Conservation (phyloP, 2,888 invertebrate species). For the Hypomecis atomaria region DNA sequence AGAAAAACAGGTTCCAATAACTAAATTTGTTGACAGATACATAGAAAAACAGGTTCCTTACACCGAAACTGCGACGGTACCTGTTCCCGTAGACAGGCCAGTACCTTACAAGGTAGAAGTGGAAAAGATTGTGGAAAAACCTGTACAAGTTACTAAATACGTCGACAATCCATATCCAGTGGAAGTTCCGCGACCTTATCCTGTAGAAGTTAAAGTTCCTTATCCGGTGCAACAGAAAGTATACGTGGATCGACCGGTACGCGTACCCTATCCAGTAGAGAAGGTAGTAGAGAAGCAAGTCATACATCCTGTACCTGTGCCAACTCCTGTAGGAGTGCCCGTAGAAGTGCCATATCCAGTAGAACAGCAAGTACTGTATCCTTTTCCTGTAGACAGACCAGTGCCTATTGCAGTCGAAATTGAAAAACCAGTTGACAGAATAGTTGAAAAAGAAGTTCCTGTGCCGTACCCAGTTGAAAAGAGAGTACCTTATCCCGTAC, state of each 20-base stretch:
- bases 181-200: slow-evolving; percentile 79
- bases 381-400: slow-evolving; percentile 72
- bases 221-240: slow-evolving; percentile 81
- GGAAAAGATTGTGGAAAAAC: slow-evolving; percentile 83
- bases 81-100: slow-evolving; percentile 73
- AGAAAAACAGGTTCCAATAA: slow-evolving; percentile 77
- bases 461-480: slow-evolving; percentile 57
- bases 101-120: slow-evolving; percentile 74
- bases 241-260: slow-evolving; percentile 79
- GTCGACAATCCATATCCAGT: slow-evolving; percentile 86
- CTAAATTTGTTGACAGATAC: slow-evolving; percentile 73
- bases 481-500: slow-evolving; percentile 55
- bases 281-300: slow-evolving; percentile 81
- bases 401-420: slow-evolving; percentile 74
- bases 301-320: slow-evolving; percentile 69
- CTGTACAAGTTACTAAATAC: slow-evolving; percentile 77
- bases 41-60: slow-evolving; percentile 77
- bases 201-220: slow-evolving; percentile 81
- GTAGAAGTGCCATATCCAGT: slow-evolving; percentile 66
- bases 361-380: slow-evolving; percentile 69
- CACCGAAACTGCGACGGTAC: slow-evolving; percentile 69
- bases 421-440: slow-evolving; percentile 64
- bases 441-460: slow-evolving; percentile 56
- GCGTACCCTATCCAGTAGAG: slow-evolving; percentile 79
- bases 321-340: slow-evolving; percentile 75